These are phyloP conservation scores for Dendrophyllia cribrosa DNA, from an alignment of 64 coral and sea anemone genomes.

Conservation along the genomic window DNA sequence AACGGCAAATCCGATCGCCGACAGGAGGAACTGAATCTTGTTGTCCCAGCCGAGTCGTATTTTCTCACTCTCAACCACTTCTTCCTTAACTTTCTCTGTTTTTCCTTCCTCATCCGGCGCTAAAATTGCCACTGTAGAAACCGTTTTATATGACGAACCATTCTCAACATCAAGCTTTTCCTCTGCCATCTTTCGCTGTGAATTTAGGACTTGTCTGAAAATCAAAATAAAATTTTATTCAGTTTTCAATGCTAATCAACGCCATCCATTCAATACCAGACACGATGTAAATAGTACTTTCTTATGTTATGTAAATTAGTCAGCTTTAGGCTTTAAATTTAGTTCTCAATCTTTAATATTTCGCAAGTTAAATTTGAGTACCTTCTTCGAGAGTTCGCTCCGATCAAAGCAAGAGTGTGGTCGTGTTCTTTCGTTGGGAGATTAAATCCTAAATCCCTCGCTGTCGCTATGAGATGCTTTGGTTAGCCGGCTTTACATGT, in stretches of 20 bases:
- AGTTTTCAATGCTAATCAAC: background rate
- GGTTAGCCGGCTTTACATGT: slow-evolving; percentile 1
- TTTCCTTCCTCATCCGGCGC: background rate
- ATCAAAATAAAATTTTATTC: background rate
- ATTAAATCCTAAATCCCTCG: background rate
- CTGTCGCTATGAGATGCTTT: background rate
- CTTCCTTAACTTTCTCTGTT: background rate
- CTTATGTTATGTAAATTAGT: too few relatives aligned
- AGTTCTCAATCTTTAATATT: background rate
- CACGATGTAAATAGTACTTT: background rate
- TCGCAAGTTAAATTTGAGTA: background rate
- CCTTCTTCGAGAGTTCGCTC: background rate
- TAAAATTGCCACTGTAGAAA: slow-evolving; percentile 31
- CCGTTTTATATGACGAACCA: background rate
- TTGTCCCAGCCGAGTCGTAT: slow-evolving; percentile 64
- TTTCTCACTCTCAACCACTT: slow-evolving; percentile 2
- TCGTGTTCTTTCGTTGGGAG: background rate
- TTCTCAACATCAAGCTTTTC: background rate
- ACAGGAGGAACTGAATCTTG: slow-evolving; percentile 53
- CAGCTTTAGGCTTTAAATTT: too few relatives aligned
- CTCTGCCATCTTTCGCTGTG: background rate
- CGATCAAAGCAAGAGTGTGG: background rate
- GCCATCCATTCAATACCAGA: background rate
- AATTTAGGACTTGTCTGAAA: background rate
- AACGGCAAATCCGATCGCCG: slow-evolving; percentile 65